These are phyloP conservation scores for Pyxicephalus adspersus DNA, from an alignment of 2,113 vertebrate species.

Conservation along the genomic window DNA sequence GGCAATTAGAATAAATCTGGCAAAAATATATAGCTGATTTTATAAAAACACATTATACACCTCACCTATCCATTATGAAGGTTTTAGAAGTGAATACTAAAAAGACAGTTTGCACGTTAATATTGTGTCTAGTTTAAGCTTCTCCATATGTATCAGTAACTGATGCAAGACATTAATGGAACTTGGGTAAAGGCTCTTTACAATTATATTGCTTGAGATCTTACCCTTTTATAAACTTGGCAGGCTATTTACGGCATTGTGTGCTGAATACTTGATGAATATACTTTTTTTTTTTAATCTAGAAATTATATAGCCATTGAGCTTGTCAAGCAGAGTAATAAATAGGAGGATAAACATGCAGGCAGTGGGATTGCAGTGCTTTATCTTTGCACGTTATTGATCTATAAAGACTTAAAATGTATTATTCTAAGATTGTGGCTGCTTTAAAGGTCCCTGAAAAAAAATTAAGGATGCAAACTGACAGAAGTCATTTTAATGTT, in stretches of 20 bases:
- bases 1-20: too few species aligned
- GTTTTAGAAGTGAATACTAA: background rate
- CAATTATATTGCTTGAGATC: constrained; percentile 51
- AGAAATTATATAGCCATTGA: constrained; percentile 62
- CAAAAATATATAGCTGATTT: too few species aligned
- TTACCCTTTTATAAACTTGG: constrained; percentile 60
- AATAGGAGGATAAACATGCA: constrained; percentile 64
- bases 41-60: too few species aligned
- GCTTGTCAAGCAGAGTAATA: constrained; percentile 61
- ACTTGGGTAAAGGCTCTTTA: constrained; percentile 57
- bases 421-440: constrained; percentile 66
- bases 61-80: too few species aligned
- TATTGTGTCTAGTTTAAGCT: background rate
- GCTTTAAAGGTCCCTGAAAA: constrained; percentile 66
- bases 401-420: constrained; percentile 69
- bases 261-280: constrained; percentile 56
- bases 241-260: constrained; percentile 51
- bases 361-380: constrained; percentile 65
- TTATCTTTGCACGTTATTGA: constrained; percentile 68
- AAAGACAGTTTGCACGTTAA: background rate
- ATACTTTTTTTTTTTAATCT: constrained; percentile 55
- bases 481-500: constrained; percentile 79
- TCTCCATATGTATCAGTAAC: constrained; percentile 36
- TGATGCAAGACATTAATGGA: constrained; percentile 60
- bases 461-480: constrained; percentile 69